Base-by-base conservation (phyloP, 2,113 vertebrate genomes). In the Spermophilus dauricus region DNA sequence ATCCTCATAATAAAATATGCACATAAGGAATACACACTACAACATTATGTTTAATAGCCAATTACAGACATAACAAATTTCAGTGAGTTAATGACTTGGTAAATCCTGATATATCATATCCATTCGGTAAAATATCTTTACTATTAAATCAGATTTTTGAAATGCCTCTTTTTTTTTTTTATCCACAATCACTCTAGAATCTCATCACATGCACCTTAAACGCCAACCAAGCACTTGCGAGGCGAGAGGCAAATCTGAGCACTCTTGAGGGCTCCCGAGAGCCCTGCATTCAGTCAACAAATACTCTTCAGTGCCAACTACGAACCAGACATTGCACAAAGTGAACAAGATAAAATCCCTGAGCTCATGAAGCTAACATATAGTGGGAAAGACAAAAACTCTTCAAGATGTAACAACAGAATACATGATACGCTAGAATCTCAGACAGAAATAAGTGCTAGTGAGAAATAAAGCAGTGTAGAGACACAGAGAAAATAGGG, bases 41-140 rank as follows among this genome's bases (percentile, higher is more conserved):
- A 70, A 53, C 32, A 87, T 91, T 75, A 81, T 81, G 81, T 72
- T 89, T 88, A 96, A 69, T 81, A 86, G 14, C 37, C 67, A 58
- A 83, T 51, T 80, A 20, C 89, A 67, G 72, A 84, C 37, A 51
- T 18, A 39, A 76, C 67, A 84, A 92, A 80, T 85, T 96, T 63
- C 63, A 92, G 65, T 78, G 84, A 65, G 65, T 45, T 63, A 92
- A 88, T 73, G 37, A 53, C 37, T 95, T 53, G 84, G 37, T 61
- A 91, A 77, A 88, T 53, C 69, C 48, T 77, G 10, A 37, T 4
- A 4, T 58, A 39, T n/a, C 20, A 51, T 69, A 85, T 42, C n/a
- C 82, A 76, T n/a, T 65, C 70, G 56, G 81, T 45, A 75, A 56
- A 72, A 56, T 81, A 48, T 61, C 56, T 42, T 8, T 22, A 53